phyloP scores from a whole-genome alignment of 1,140 invertebrate genomes.

The Nasonia longicornis region DNA sequence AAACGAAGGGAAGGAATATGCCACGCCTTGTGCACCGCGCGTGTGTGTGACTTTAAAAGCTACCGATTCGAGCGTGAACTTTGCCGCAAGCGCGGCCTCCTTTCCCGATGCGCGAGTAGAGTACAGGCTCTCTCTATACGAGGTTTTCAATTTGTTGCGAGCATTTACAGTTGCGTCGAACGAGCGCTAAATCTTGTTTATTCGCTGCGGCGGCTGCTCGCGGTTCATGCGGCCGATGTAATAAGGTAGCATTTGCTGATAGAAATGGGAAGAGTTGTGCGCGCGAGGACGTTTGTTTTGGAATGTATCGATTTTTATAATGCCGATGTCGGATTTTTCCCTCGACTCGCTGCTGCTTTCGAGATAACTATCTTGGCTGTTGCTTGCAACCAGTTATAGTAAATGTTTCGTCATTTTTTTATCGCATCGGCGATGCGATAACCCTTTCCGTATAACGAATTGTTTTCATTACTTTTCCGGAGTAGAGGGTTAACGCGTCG shows the following conservation, averaged over 20 bases:
- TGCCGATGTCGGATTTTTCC: neutral
- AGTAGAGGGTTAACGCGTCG: neutral
- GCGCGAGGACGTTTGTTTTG: neutral
- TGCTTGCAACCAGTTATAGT: no score
- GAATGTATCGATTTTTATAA: neutral
- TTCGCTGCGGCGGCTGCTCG: neutral
- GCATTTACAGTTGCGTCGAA: constrained; percentile 20
- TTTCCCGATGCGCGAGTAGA: neutral
- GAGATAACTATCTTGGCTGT: neutral
- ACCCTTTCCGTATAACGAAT: neutral
- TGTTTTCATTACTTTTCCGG: neutral
- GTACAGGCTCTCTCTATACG: neutral
- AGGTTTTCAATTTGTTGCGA: constrained; percentile 38
- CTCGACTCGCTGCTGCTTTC: neutral
- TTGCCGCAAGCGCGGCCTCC: neutral
- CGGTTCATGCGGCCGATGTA: neutral
- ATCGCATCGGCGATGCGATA: neutral
- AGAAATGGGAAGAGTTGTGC: neutral
- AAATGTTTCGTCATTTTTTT: no score
- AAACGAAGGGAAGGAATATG: constrained; percentile 7
- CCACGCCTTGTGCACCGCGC: constrained; percentile 22
- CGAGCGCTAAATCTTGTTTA: constrained; percentile 39
- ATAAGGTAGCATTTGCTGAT: constrained; percentile 14
- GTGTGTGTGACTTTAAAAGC: constrained; percentile 2
- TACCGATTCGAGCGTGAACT: constrained; percentile 29